phyloP scores from a whole-genome alignment of 2,113 vertebrate genomes.

The Vulpes vulpes region DNA sequence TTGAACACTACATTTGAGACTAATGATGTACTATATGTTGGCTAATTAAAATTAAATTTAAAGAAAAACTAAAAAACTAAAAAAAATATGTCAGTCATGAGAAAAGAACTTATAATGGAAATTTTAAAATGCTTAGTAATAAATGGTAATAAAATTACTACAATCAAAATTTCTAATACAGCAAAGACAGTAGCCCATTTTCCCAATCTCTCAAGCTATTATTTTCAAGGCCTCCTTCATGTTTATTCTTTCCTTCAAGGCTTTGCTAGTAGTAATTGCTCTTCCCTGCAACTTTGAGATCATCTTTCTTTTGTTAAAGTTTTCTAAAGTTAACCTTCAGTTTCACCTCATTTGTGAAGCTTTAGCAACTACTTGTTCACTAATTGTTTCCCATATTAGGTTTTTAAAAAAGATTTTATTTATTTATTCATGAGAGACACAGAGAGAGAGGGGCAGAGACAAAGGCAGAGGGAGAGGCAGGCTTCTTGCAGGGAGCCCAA shows the following conservation, averaged over 20 bases:
- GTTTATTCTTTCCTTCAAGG: background rate
- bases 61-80: no score
- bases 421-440: no score
- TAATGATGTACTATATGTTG: no score
- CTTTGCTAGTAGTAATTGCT: background rate
- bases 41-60: no score
- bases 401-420: no score
- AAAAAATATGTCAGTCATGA: background rate
- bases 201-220: background rate
- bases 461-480: no score
- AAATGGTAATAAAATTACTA: background rate
- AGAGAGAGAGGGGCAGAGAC: no score
- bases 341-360: constrained; percentile 45
- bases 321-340: background rate
- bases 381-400: constrained; percentile 1
- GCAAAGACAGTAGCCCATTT: background rate
- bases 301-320: background rate
- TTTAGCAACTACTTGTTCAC: background rate
- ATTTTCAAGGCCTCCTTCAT: background rate
- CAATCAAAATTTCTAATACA: background rate
- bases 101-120: background rate
- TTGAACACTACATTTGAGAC: no score
- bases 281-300: background rate
- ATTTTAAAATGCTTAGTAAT: constrained; percentile 19
- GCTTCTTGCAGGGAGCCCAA: no score